phyloP scores from a whole-genome alignment of 2,888 invertebrate species.

The Lepidochitona cinerea region DNA sequence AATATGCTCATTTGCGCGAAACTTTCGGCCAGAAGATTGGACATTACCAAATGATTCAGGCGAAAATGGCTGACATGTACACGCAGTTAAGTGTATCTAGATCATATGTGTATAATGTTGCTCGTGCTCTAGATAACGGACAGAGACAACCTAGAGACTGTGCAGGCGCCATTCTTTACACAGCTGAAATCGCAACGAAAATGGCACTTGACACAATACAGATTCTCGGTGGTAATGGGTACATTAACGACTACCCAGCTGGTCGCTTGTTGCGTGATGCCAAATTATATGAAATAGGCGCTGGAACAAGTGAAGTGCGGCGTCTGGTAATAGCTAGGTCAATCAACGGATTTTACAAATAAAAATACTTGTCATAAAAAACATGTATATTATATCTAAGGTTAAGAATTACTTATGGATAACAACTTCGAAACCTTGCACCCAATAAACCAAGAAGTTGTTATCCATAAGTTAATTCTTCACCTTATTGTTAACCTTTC shows the following conservation, averaged over 20 bases:
- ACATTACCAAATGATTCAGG: slow-evolving; percentile 85
- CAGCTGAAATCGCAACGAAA: slow-evolving; percentile 92
- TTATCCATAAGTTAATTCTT: no score
- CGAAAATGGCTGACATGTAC: slow-evolving; percentile 97
- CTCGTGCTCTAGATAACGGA: slow-evolving; percentile 85
- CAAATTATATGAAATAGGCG: slow-evolving; percentile 98
- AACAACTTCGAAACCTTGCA: no score
- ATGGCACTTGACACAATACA: slow-evolving; percentile 94
- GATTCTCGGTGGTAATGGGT: slow-evolving; percentile 96
- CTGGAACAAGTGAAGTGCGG: slow-evolving; percentile 96
- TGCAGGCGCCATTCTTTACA: slow-evolving; percentile 93
- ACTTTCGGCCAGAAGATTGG: slow-evolving; percentile 92
- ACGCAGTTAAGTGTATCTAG: slow-evolving; percentile 87
- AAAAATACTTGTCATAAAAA: no score
- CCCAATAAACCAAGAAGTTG: no score
- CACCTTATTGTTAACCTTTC: no score
- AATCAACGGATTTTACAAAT: slow-evolving; percentile 59
- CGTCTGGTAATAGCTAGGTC: slow-evolving; percentile 89
- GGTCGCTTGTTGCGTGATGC: slow-evolving; percentile 95
- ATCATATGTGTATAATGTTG: slow-evolving; percentile 92
- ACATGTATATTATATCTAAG: no score
- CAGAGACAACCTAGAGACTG: slow-evolving; percentile 81
- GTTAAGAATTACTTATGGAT: no score
- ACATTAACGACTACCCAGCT: slow-evolving; percentile 96
- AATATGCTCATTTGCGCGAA: slow-evolving; percentile 95